Conservation (phyloP, 2,888 invertebrate genomes). For the Ormyrus pomaceus region DNA sequence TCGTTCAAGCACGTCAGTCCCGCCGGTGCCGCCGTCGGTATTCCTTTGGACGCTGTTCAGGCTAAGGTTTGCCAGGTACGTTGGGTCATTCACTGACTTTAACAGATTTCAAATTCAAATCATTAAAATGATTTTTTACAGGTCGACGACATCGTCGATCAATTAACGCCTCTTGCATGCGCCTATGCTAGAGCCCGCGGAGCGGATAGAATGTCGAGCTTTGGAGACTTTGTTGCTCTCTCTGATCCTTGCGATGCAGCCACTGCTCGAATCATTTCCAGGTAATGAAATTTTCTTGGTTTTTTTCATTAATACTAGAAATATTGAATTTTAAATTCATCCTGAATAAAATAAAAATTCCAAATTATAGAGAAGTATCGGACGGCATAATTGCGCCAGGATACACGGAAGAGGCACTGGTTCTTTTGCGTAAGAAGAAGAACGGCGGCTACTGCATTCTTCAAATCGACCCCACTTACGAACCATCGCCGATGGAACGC, state of each 20-base stretch:
- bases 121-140: slow-evolving; percentile 1
- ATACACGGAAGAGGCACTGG: slow-evolving; percentile 89
- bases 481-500: slow-evolving; percentile 88
- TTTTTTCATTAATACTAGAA: not conserved
- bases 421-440: slow-evolving; percentile 95
- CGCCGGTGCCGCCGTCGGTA: slow-evolving; percentile 95
- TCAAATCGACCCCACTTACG: slow-evolving; percentile 92
- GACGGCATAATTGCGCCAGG: slow-evolving; percentile 99
- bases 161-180: slow-evolving; percentile 87
- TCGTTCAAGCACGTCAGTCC: slow-evolving; percentile 99
- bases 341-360: not conserved
- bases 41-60: slow-evolving; percentile 85
- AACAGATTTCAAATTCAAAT: not conserved
- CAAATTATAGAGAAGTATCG: slow-evolving; percentile 86
- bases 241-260: slow-evolving; percentile 93
- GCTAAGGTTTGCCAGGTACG: slow-evolving; percentile 89
- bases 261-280: slow-evolving; percentile 94
- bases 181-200: slow-evolving; percentile 98
- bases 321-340: not conserved
- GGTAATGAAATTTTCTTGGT: slow-evolving; percentile 69
- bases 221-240: slow-evolving; percentile 97
- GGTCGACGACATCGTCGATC: slow-evolving; percentile 87
- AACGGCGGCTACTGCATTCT: slow-evolving; percentile 93
- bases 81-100: not conserved
- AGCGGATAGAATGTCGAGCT: slow-evolving; percentile 99